These are phyloP conservation scores for Rhinichthys osculus DNA, from an alignment of 2,797 vertebrate genomes.

Conservation along the genomic window DNA sequence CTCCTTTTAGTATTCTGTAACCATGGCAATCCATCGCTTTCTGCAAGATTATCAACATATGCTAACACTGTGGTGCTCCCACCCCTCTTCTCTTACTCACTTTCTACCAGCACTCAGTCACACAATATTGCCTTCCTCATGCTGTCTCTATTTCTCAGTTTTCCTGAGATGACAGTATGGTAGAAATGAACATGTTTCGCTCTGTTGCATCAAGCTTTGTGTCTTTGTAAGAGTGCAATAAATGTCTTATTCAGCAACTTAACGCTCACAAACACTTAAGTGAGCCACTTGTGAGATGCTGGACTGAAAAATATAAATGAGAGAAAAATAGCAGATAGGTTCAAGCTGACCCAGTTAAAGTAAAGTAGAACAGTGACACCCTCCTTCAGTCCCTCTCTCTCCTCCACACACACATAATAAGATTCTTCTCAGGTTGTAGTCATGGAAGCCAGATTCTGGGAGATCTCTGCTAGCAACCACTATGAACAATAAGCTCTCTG, in stretches of 20 bases:
- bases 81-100: slow-evolving; percentile 52
- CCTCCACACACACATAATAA: slow-evolving; percentile 23
- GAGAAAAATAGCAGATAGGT: slow-evolving; percentile 25
- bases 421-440: slow-evolving; percentile 21
- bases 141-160: not conserved
- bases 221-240: slow-evolving; percentile 1
- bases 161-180: slow-evolving; percentile 21
- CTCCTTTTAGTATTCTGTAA: slow-evolving; percentile 78
- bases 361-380: slow-evolving; percentile 42
- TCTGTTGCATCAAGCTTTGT: not conserved
- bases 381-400: not conserved
- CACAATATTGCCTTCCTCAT: slow-evolving; percentile 51
- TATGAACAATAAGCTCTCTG: slow-evolving; percentile 20
- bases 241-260: slow-evolving; percentile 8
- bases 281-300: not conserved
- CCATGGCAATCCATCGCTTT: slow-evolving; percentile 74
- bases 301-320: slow-evolving; percentile 20
- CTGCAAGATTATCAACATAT: slow-evolving; percentile 64
- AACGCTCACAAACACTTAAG: not conserved
- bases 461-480: slow-evolving; percentile 42
- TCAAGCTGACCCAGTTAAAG: slow-evolving; percentile 45
- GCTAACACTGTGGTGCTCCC: slow-evolving; percentile 64
- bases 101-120: slow-evolving; percentile 58
- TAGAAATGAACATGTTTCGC: not conserved
- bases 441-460: slow-evolving; percentile 9